phyloP scores from a whole-genome alignment of 1,140 invertebrate species.

The Lycorma delicatula region DNA sequence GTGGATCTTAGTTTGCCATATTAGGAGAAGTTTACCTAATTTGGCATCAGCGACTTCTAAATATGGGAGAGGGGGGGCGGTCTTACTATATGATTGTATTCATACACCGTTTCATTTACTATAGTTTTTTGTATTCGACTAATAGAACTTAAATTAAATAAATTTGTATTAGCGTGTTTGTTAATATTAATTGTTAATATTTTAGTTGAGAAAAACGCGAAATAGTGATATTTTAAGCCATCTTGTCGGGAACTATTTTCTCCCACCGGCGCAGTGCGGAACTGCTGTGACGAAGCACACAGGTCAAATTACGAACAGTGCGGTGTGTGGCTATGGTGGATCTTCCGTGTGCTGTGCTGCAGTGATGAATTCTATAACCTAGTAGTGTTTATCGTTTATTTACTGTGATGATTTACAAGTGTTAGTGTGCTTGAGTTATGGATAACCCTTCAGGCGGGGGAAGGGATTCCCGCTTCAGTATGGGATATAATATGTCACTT shows the following conservation, averaged over 20 bases:
- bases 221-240: no score
- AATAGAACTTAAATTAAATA: no score
- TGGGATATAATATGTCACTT: conserved; percentile 73
- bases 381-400: conserved; percentile 2
- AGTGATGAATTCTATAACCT: conserved; percentile 15
- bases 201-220: no score
- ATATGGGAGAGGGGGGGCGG: conserved; percentile 29
- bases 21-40: conserved; percentile 37
- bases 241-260: conserved; percentile 21
- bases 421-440: conserved; percentile 42
- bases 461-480: conserved; percentile 74
- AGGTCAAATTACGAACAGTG: conserved; percentile 35
- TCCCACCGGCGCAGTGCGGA: conserved; percentile 16
- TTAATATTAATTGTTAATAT: no score
- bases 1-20: conserved; percentile 33
- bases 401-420: conserved; percentile 16
- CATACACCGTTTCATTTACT: background rate
- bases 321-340: conserved; percentile 20
- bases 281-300: conserved; percentile 14
- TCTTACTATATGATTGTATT: background rate
- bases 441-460: conserved; percentile 64
- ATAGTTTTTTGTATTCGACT: no score
- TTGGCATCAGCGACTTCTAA: conserved; percentile 37
- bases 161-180: no score
- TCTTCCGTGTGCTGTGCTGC: conserved; percentile 10